Percentiles rank a stretch among this genome's conserved stretches.
Conservation (phyloP, 2,888 invertebrate genomes). For the Chymomyza procnemis region DNA sequence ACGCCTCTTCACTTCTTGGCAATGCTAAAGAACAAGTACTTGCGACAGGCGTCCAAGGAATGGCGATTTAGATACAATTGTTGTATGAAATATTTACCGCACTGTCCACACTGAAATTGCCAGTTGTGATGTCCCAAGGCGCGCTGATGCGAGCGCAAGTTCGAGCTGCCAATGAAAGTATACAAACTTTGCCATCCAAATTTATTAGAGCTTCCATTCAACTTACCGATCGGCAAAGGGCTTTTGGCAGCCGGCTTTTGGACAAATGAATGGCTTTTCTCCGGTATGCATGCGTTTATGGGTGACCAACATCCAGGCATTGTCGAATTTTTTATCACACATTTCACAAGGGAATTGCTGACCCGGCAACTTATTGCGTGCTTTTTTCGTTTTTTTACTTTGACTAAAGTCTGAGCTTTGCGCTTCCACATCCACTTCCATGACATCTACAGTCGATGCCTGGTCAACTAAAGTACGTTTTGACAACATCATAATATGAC, state of each 20-base stretch:
- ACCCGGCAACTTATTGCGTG: constrained; percentile 40
- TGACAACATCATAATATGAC: constrained; percentile 33
- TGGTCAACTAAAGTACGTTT: neutral
- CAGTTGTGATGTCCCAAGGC: constrained; percentile 85
- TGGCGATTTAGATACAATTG: constrained; percentile 84
- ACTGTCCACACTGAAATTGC: constrained; percentile 83
- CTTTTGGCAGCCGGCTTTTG: constrained; percentile 81
- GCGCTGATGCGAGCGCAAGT: constrained; percentile 85
- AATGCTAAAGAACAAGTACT: constrained; percentile 76
- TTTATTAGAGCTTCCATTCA: neutral
- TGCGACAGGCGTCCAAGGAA: constrained; percentile 83
- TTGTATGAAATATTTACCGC: constrained; percentile 85
- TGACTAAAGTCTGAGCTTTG: neutral
- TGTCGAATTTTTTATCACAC: constrained; percentile 84
- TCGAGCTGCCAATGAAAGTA: constrained; percentile 80
- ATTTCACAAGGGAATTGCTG: constrained; percentile 63
- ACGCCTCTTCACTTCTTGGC: constrained; percentile 28
- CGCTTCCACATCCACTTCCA: neutral
- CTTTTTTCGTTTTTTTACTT: constrained; percentile 22
- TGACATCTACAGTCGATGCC: neutral
- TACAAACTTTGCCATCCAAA: neutral
- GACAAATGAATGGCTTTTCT: constrained; percentile 85
- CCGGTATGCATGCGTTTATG: constrained; percentile 85
- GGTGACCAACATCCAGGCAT: constrained; percentile 85
- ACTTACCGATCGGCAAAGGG: constrained; percentile 79